Evolutionary conservation across 2,888 invertebrate genomes (phyloP).

Genomic region (Ormyrus thymus): DNA sequence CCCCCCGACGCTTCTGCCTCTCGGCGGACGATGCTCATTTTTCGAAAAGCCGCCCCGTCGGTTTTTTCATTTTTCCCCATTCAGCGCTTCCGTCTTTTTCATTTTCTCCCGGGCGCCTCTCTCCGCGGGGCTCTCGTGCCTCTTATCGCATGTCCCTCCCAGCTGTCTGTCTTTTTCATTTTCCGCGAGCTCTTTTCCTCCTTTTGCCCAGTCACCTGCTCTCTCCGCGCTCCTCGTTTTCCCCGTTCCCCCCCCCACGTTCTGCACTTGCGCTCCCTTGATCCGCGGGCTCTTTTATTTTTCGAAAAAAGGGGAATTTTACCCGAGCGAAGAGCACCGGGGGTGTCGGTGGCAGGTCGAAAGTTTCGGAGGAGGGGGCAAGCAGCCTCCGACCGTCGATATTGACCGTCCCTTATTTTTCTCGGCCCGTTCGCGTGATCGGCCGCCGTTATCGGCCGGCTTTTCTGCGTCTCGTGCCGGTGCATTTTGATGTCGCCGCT

Average conservation of each 20-base stretch:
- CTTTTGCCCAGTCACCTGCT: neutral
- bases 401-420: too few species aligned
- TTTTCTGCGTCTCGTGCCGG: slow-evolving; percentile 34
- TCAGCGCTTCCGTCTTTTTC: slow-evolving; percentile 31
- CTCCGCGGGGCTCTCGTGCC: slow-evolving; percentile 32
- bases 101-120: slow-evolving; percentile 52
- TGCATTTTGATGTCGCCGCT: slow-evolving; percentile 36
- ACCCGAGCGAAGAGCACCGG: too few species aligned
- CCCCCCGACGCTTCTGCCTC: too few species aligned
- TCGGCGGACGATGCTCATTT: too few species aligned
- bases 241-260: neutral
- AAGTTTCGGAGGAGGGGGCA: too few species aligned
- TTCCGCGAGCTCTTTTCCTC: neutral
- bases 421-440: too few species aligned
- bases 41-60: too few species aligned
- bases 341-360: too few species aligned
- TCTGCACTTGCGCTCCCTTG: neutral
- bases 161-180: slow-evolving; percentile 24
- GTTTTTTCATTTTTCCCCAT: slow-evolving; percentile 49
- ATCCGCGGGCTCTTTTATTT: neutral
- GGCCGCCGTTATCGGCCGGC: too few species aligned
- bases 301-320: too few species aligned
- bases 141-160: slow-evolving; percentile 37
- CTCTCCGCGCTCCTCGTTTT: too few species aligned
- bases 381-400: too few species aligned